Evolutionary conservation across 2,888 invertebrate genomes (phyloP).

Genomic region (Priocnemis perturbator): DNA sequence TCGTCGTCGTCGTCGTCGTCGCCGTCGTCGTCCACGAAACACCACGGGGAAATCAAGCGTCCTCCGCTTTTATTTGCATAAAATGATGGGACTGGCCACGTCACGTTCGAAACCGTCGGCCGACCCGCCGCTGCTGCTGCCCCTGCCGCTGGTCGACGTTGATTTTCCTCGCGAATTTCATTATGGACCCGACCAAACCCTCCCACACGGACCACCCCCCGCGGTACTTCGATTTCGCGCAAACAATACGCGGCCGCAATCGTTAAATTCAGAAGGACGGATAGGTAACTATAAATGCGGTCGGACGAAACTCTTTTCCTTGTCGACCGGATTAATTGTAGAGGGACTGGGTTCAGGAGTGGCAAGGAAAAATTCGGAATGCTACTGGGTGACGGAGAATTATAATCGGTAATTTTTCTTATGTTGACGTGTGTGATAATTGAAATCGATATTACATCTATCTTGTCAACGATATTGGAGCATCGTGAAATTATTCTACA

Average conservation of each 20-base stretch:
- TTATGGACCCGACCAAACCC: constrained; percentile 35
- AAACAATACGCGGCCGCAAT: constrained; percentile 43
- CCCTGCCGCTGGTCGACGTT: constrained; percentile 23
- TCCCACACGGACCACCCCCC: constrained; percentile 11
- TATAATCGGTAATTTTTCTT: no score
- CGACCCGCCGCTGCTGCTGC: not conserved
- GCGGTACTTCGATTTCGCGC: constrained; percentile 33
- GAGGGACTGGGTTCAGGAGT: no score
- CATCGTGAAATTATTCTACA: no score
- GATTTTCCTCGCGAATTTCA: constrained; percentile 56
- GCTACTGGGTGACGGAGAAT: no score
- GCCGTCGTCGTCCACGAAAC: constrained; percentile 50
- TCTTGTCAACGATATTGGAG: no score
- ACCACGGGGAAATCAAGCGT: constrained; percentile 74
- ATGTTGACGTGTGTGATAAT: no score
- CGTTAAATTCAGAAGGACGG: constrained; percentile 41
- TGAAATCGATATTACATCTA: no score
- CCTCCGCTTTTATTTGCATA: constrained; percentile 73
- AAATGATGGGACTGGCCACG: constrained; percentile 72
- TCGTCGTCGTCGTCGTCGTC: not conserved
- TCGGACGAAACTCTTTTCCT: no score
- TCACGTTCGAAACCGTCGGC: constrained; percentile 61
- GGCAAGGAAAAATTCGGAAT: no score
- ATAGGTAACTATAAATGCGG: no score
- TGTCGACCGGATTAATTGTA: no score